phyloP scores from a whole-genome alignment of 2,797 vertebrate species.

The Xenopus petersii region DNA sequence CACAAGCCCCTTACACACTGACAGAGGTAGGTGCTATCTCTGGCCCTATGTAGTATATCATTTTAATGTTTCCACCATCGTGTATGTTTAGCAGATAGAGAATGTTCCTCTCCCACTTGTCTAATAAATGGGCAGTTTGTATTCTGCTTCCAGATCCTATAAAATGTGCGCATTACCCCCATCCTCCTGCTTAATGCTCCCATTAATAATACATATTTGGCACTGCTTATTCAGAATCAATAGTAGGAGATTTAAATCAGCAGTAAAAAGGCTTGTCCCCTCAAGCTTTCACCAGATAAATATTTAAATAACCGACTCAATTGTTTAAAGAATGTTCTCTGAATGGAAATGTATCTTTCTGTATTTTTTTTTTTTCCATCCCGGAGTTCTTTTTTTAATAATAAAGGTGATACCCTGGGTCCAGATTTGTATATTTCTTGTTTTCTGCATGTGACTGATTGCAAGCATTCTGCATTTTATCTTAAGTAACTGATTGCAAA shows the following conservation, averaged over 20 bases:
- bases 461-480: neutral
- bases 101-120: constrained; percentile 36
- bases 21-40: constrained; percentile 70
- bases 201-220: constrained; percentile 45
- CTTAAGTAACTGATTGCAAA: neutral
- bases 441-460: constrained; percentile 1
- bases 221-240: constrained; percentile 33
- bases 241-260: constrained; percentile 22
- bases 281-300: constrained; percentile 25
- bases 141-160: constrained; percentile 28
- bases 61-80: constrained; percentile 13
- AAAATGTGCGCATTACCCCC: constrained; percentile 30
- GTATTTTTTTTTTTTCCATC: constrained; percentile 10
- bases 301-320: constrained; percentile 40
- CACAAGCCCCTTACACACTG: constrained; percentile 75
- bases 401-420: constrained; percentile 13
- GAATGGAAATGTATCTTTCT: constrained; percentile 16
- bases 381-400: constrained; percentile 3
- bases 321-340: constrained; percentile 43
- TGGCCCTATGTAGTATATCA: constrained; percentile 14
- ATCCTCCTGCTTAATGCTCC: constrained; percentile 36
- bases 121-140: constrained; percentile 41
- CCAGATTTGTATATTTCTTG: constrained; percentile 24
- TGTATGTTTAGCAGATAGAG: constrained; percentile 7
- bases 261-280: constrained; percentile 21